Conservation (phyloP, 2,113 vertebrate species). For the Pogonocichla stellata region DNA sequence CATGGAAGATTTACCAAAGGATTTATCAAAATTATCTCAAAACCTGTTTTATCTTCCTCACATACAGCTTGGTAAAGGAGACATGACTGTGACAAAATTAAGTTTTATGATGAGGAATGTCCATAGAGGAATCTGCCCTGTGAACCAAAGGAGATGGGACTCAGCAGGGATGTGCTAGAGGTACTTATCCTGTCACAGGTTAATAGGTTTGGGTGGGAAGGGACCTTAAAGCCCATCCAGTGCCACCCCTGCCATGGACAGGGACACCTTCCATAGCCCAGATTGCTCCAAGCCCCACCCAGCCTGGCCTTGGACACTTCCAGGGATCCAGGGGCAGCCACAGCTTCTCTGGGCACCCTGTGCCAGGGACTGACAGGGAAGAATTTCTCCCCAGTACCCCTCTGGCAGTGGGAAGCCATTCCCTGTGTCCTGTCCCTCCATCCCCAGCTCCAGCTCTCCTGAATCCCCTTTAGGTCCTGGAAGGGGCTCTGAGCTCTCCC, state of each 20-base stretch:
- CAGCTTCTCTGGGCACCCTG: neutral
- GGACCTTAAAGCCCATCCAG: neutral
- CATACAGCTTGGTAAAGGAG: neutral
- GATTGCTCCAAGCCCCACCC: neutral
- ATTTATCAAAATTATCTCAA: neutral
- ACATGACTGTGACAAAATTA: neutral
- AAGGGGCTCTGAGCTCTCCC: neutral
- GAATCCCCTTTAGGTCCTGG: neutral
- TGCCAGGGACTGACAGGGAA: neutral
- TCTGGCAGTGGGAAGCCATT: neutral
- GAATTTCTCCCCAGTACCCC: neutral
- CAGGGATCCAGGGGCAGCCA: neutral
- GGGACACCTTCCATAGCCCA: rapidly evolving
- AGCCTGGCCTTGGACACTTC: rapidly evolving
- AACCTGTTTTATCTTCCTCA: neutral
- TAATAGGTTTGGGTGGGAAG: neutral
- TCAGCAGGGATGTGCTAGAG: neutral
- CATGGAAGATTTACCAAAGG: neutral
- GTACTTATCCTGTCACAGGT: neutral
- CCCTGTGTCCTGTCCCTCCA: neutral
- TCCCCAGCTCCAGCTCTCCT: neutral
- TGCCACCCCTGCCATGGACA: neutral
- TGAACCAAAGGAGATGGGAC: neutral
- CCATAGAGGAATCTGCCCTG: neutral
- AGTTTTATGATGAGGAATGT: neutral